phyloP scores from a whole-genome alignment of 92 coral and sea anemone species.

The Siderastrea radians region DNA sequence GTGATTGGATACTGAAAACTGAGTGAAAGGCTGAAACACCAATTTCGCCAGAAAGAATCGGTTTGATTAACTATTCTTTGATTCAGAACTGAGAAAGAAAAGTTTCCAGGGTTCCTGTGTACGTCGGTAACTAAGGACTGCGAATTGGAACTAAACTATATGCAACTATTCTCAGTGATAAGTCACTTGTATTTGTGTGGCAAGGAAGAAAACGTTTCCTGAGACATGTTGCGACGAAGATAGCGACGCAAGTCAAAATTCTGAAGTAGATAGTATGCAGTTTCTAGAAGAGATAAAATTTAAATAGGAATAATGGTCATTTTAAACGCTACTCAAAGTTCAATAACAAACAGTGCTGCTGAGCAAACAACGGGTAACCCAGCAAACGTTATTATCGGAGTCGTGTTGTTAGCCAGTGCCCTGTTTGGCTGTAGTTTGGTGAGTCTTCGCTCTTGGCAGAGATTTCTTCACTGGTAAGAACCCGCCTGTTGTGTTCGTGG shows the following conservation, averaged over 20 bases:
- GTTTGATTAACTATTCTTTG: no score
- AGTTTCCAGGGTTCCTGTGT: no score
- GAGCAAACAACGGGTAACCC: slow-evolving; percentile 6
- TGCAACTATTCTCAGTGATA: not conserved
- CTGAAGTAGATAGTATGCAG: not conserved
- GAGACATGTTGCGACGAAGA: no score
- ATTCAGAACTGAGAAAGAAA: no score
- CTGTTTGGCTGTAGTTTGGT: slow-evolving; percentile 57
- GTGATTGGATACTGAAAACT: not conserved
- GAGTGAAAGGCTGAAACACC: not conserved
- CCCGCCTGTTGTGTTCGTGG: slow-evolving; percentile 58
- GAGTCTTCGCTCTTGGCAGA: slow-evolving; percentile 55
- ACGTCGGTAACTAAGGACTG: no score
- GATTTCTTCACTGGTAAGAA: slow-evolving; percentile 66
- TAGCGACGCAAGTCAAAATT: no score
- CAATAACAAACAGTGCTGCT: not conserved
- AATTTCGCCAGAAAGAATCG: no score
- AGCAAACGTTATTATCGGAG: not conserved
- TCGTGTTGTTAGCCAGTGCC: slow-evolving; percentile 17
- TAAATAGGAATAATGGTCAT: not conserved
- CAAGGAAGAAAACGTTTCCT: not conserved
- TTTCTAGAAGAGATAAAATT: not conserved
- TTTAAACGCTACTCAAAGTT: slow-evolving; percentile 7
- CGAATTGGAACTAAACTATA: no score
- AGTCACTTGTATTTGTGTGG: not conserved